phyloP scores from a whole-genome alignment of 2,888 invertebrate genomes.

The Sminthurinus aureus region DNA sequence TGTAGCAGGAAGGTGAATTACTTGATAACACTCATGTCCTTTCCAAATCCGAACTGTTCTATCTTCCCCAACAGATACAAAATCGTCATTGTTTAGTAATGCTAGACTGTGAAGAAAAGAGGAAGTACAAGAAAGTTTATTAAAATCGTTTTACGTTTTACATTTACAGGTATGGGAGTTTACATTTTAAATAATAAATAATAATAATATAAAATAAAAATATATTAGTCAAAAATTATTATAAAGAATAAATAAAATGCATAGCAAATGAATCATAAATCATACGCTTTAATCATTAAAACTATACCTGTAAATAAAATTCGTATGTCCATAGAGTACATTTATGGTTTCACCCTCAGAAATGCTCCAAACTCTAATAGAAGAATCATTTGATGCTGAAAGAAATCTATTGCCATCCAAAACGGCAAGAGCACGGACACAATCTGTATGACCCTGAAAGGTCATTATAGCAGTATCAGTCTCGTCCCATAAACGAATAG shows the following conservation, averaged over 20 bases:
- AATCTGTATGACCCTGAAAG: slow-evolving; percentile 84
- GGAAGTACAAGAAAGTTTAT: too few relatives aligned
- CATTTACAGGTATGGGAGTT: too few relatives aligned
- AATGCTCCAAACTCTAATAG: slow-evolving; percentile 82
- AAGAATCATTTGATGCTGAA: slow-evolving; percentile 92
- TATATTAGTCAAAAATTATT: too few relatives aligned
- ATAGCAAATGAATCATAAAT: too few relatives aligned
- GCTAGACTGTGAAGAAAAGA: slow-evolving; percentile 65
- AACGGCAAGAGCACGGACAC: slow-evolving; percentile 81
- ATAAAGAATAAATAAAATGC: too few relatives aligned
- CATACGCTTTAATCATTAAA: too few relatives aligned
- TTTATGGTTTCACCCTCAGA: slow-evolving; percentile 78
- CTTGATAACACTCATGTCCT: slow-evolving; percentile 68
- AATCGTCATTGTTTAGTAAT: slow-evolving; percentile 67
- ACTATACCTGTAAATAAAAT: too few relatives aligned
- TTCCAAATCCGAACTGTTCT: slow-evolving; percentile 84
- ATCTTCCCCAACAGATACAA: slow-evolving; percentile 90
- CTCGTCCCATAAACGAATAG: slow-evolving; percentile 84
- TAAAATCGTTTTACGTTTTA: too few relatives aligned
- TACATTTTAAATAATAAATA: too few relatives aligned
- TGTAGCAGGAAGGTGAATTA: slow-evolving; percentile 77
- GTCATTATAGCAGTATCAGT: slow-evolving; percentile 70
- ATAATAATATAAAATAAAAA: too few relatives aligned
- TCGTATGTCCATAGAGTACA: too few relatives aligned
- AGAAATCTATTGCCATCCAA: slow-evolving; percentile 78